A percentile compares a stretch with the other conserved stretches of the same genome.
phyloP scores from a whole-genome alignment of 2,113 vertebrate genomes.

The Zosterops lateralis region DNA sequence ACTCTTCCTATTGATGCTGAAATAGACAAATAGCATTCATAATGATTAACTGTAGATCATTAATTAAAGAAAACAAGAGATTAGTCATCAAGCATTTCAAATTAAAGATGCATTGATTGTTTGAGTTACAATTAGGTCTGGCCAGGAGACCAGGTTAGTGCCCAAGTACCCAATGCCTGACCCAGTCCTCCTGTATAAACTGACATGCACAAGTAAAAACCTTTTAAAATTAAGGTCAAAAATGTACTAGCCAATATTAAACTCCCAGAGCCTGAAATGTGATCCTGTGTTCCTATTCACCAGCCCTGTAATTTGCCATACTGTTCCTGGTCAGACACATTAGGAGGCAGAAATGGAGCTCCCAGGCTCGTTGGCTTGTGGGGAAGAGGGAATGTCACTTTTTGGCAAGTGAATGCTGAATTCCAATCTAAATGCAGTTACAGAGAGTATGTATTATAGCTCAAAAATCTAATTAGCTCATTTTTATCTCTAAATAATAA shows the following conservation, averaged over 20 bases:
- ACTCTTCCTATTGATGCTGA: slow-evolving; percentile 17
- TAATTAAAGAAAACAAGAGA: slow-evolving; percentile 52
- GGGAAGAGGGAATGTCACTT: neutral
- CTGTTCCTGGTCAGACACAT: neutral
- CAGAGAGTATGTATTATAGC: neutral
- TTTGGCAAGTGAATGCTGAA: neutral
- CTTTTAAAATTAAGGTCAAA: neutral
- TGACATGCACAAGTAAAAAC: neutral
- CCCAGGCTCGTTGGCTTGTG: rapidly evolving
- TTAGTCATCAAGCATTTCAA: slow-evolving; percentile 11
- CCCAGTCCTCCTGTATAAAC: neutral
- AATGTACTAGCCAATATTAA: neutral
- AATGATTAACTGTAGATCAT: slow-evolving; percentile 24
- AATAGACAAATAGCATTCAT: slow-evolving; percentile 23
- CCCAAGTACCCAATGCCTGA: neutral
- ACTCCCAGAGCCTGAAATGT: neutral
- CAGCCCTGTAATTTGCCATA: neutral
- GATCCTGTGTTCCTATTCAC: neutral
- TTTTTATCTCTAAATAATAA: neutral
- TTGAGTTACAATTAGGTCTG: neutral
- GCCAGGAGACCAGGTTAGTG: neutral
- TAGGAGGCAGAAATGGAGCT: neutral
- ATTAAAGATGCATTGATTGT: slow-evolving; percentile 4
- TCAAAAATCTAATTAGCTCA: neutral
- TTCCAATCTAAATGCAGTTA: neutral